These are phyloP conservation scores for Macroramphosus scolopax DNA, from an alignment of 2,797 vertebrate genomes.

Conservation along the genomic window DNA sequence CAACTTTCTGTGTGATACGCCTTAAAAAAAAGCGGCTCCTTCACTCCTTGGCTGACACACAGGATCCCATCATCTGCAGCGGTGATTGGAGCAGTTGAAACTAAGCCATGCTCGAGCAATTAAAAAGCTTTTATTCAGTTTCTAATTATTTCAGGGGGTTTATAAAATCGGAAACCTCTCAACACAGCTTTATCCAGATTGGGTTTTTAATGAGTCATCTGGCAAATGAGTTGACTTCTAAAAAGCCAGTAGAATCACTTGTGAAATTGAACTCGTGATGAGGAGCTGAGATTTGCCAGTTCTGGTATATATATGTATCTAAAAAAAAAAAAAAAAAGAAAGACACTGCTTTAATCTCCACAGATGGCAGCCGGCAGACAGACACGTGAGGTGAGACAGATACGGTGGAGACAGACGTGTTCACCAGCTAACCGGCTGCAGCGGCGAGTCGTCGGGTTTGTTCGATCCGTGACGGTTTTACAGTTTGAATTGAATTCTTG, in stretches of 20 bases:
- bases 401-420: slow-evolving; percentile 10
- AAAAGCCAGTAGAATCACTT: too few relatives aligned
- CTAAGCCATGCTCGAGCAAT: slow-evolving; percentile 38
- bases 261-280: slow-evolving; percentile 8
- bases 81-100: slow-evolving; percentile 16
- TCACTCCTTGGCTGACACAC: slow-evolving; percentile 20
- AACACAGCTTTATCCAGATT: slow-evolving; percentile 38
- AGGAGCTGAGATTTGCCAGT: not conserved
- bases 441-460: too few relatives aligned
- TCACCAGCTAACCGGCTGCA: too few relatives aligned
- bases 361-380: slow-evolving; percentile 21
- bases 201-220: slow-evolving; percentile 45
- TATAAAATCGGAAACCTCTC: slow-evolving; percentile 45
- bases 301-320: too few relatives aligned
- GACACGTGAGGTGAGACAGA: slow-evolving; percentile 1
- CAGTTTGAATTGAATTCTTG: too few relatives aligned
- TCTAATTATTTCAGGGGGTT: slow-evolving; percentile 51
- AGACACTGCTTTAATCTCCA: slow-evolving; percentile 16
- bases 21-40: slow-evolving; percentile 29
- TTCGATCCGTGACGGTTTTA: too few relatives aligned
- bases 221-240: slow-evolving; percentile 25
- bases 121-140: slow-evolving; percentile 50
- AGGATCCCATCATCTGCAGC: slow-evolving; percentile 27
- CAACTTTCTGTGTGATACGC: too few relatives aligned
- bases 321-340: too few relatives aligned